Conservation (phyloP, 2,888 invertebrate species). For the Melikaiella ostensackeni region DNA sequence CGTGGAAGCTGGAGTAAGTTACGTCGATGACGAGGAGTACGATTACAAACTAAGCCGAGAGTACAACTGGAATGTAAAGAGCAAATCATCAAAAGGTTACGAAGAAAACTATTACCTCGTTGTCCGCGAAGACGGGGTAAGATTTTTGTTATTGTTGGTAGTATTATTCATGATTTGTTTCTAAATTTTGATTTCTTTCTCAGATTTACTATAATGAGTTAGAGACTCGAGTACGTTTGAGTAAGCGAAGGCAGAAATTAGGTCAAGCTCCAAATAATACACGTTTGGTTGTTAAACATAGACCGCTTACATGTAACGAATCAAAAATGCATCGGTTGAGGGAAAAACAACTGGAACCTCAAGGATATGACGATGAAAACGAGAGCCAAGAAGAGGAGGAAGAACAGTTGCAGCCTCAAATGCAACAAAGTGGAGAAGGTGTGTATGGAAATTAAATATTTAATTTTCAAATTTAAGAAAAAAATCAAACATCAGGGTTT, state of each 20-base stretch:
- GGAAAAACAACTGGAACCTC: slow-evolving; percentile 90
- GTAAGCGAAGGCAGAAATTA: slow-evolving; percentile 83
- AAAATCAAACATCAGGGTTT: too few species aligned
- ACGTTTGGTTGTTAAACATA: slow-evolving; percentile 90
- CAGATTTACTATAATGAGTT: slow-evolving; percentile 27
- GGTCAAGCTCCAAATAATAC: slow-evolving; percentile 84
- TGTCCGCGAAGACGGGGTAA: slow-evolving; percentile 90
- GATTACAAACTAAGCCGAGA: slow-evolving; percentile 97
- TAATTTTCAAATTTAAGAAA: too few species aligned
- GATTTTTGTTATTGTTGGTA: slow-evolving; percentile 67
- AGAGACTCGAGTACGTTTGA: slow-evolving; percentile 27
- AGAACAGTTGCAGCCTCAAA: slow-evolving; percentile 72
- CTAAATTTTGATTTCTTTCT: background rate
- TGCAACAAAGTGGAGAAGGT: background rate
- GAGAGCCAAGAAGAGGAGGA: slow-evolving; percentile 81
- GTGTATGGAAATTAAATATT: background rate
- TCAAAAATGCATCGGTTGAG: slow-evolving; percentile 89
- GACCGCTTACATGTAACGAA: slow-evolving; percentile 88
- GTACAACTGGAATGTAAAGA: slow-evolving; percentile 98
- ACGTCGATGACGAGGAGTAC: slow-evolving; percentile 91
- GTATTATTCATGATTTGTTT: background rate
- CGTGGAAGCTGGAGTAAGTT: slow-evolving; percentile 83
- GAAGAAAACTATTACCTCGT: slow-evolving; percentile 97
- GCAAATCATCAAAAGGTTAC: slow-evolving; percentile 93
- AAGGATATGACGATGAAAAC: slow-evolving; percentile 79